Base-by-base conservation (phyloP, 2,888 invertebrate species). In the Bimastos eiseni region DNA sequence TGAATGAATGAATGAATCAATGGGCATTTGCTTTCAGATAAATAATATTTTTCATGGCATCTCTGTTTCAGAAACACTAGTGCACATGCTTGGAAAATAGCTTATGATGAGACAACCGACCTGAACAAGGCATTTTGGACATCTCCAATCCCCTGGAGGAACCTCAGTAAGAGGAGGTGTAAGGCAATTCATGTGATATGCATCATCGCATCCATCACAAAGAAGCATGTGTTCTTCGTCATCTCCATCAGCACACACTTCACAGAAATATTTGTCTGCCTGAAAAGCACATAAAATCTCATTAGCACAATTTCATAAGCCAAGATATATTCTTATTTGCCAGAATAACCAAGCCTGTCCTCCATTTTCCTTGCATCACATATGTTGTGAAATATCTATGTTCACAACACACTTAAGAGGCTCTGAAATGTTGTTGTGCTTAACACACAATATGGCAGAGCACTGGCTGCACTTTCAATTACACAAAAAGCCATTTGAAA, bases 91-190 rank as follows among this genome's bases (percentile, higher is more conserved):
- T 70, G n/a, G 6, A 70, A 8, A 70, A 70, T 30, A 1, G 70
- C n/a, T n/a, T n/a, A 8, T 70, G 24, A 37, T 36, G n/a, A 86
- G 17, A 34, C 21, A 33, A 89, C 93, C 92, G 91, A 95, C 95
- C 93, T 95, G 97, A 0, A 98, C 98, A 5, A 99, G 97, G 95
- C 99, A 99, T 93, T 97, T 97, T 1, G 98, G 98, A 94, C 99
- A 99, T 44, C 98, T 96, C 99, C 99, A 99, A 95, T 99, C 98
- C 37, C 98, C 98, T 96, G 98, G 98, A 34, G 99, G 99, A 94
- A 99, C 97, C 94, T 98, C 98, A 19, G 96, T 96, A 83, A 99
- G 96, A 2, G 98, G 98, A 84, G 99, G 99, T 95, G 98, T 96
- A 89, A 99, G 96, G 95, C 99, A 99, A 96, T 98, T 99, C 0